Conservation (phyloP, 1,140 invertebrate genomes). For the Drosophila nikananu region DNA sequence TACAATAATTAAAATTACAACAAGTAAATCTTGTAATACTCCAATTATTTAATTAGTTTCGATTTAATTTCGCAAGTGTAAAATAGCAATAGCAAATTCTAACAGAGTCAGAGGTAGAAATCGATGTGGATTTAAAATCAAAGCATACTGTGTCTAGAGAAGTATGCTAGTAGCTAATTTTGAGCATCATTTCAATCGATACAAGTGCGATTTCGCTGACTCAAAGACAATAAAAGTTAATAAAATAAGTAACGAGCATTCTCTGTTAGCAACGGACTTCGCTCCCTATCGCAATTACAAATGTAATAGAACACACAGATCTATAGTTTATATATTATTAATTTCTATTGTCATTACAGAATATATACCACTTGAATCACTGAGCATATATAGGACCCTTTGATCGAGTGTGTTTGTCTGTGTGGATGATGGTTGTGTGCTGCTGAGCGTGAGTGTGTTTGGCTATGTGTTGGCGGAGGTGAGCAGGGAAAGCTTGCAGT, state of each 20-base stretch:
- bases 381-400: constrained; percentile 16
- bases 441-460: constrained; percentile 7
- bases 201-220: background rate
- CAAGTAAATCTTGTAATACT: background rate
- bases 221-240: background rate
- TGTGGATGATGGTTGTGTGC: constrained; percentile 15
- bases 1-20: background rate
- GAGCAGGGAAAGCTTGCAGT: constrained; percentile 44
- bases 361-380: background rate
- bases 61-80: background rate
- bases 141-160: background rate
- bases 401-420: constrained; percentile 17
- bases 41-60: background rate
- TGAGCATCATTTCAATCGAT: no score
- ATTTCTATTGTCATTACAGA: background rate
- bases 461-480: constrained; percentile 7
- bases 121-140: no score
- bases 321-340: background rate
- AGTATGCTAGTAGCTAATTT: background rate
- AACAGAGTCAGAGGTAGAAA: no score
- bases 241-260: background rate
- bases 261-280: background rate
- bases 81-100: background rate
- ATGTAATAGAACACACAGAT: background rate
- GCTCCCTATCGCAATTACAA: background rate